These are phyloP conservation scores for Strix aluco DNA, from an alignment of 2,113 vertebrate species.

Conservation along the genomic window DNA sequence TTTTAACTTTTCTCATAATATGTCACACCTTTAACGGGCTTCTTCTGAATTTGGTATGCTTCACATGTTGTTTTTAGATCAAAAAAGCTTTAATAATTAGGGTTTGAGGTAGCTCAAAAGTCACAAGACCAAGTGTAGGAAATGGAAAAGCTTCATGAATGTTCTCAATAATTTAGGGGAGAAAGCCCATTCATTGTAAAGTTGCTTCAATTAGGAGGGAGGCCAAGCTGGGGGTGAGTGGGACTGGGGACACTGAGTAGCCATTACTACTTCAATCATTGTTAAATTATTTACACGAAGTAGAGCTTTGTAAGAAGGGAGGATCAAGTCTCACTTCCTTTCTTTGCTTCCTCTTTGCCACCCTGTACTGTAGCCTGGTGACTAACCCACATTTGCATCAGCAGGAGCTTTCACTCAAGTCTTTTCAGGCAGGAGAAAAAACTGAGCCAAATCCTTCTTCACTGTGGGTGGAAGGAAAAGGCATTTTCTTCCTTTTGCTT, in stretches of 20 bases:
- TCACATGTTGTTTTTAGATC: background rate
- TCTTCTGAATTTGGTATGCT: background rate
- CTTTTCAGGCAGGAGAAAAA: background rate
- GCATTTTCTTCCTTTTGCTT: background rate
- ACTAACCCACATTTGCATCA: accelerated
- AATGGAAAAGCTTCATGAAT: background rate
- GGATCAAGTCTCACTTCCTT: background rate
- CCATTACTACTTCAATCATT: background rate
- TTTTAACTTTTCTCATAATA: background rate
- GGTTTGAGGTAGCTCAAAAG: background rate
- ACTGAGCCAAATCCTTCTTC: background rate
- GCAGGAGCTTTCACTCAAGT: background rate
- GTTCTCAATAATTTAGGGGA: background rate
- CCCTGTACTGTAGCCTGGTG: background rate
- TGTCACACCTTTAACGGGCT: background rate
- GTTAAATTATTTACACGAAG: background rate
- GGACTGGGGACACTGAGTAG: background rate
- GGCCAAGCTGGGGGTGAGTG: background rate
- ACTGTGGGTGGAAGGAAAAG: background rate
- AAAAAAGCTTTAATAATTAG: background rate
- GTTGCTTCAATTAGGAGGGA: background rate
- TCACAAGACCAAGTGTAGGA: background rate
- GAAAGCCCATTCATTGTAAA: background rate
- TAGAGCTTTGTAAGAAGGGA: background rate
- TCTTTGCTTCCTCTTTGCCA: background rate